Conservation (phyloP, 2,888 invertebrate species). For the Thymelicus acteon region DNA sequence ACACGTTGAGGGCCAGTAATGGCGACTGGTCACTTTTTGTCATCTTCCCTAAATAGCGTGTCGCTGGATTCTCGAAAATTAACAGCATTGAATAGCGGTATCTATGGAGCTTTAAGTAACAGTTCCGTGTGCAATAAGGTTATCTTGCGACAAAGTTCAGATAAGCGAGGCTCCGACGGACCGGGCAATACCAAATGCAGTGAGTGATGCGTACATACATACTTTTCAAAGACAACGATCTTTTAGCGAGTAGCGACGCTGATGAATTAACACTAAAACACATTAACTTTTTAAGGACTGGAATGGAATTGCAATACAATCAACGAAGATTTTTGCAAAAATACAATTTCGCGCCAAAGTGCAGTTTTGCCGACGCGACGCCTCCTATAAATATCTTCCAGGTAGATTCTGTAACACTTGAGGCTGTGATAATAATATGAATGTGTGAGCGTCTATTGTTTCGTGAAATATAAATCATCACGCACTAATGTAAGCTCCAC, state of each 20-base stretch:
- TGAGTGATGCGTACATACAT: background rate
- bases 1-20: slow-evolving; percentile 22
- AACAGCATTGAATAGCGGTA: slow-evolving; percentile 52
- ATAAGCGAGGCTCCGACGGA: slow-evolving; percentile 13
- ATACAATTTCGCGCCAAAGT: background rate
- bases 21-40: slow-evolving; percentile 44
- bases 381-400: slow-evolving; percentile 3
- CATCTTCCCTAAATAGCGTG: slow-evolving; percentile 48
- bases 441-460: slow-evolving; percentile 48
- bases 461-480: slow-evolving; percentile 55
- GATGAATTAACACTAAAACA: slow-evolving; percentile 2
- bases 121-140: slow-evolving; percentile 31
- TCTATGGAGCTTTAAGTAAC: slow-evolving; percentile 33
- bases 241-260: background rate
- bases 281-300: background rate
- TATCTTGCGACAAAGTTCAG: slow-evolving; percentile 27
- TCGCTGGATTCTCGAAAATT: slow-evolving; percentile 53
- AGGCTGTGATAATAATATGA: slow-evolving; percentile 27
- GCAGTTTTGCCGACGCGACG: background rate
- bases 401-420: slow-evolving; percentile 16
- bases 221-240: slow-evolving; percentile 27
- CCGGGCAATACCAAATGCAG: slow-evolving; percentile 6
- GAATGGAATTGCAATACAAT: background rate
- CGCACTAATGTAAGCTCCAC: slow-evolving; percentile 47
- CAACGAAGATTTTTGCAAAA: background rate